Evolutionary conservation across 2,797 vertebrate species (phyloP).

Genomic region (Myotis daubentonii): DNA sequence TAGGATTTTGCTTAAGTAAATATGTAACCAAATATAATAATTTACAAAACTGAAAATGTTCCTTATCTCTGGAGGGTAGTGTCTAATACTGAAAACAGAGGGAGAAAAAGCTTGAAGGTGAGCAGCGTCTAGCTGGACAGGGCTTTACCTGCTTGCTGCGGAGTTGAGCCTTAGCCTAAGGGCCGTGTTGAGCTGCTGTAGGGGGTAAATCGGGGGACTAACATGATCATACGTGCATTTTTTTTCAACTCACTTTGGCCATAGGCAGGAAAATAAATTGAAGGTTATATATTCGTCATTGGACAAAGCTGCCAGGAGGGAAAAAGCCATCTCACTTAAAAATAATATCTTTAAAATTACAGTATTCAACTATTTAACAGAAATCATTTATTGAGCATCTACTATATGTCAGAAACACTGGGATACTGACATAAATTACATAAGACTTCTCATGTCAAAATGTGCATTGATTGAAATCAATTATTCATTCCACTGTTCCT

Average conservation of each 20-base stretch:
- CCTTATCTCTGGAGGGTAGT: not conserved
- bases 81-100: not conserved
- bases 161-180: not conserved
- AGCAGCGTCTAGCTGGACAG: not conserved
- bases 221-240: not conserved
- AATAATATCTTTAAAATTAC: not conserved
- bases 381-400: not conserved
- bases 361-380: not conserved
- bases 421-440: not conserved
- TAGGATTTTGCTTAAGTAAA: not conserved
- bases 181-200: not conserved
- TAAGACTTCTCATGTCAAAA: not conserved
- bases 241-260: not conserved
- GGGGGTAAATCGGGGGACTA: not conserved
- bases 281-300: not conserved
- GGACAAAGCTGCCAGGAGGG: not conserved
- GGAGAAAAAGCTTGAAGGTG: not conserved
- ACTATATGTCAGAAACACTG: not conserved
- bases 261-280: not conserved
- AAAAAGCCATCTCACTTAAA: not conserved
- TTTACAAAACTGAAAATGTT: not conserved
- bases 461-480: not conserved
- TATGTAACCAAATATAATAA: not conserved
- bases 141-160: not conserved
- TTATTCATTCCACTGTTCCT: not conserved